These are phyloP conservation scores for Orchestia grillus DNA, from an alignment of 1,140 invertebrate species.

Conservation along the genomic window DNA sequence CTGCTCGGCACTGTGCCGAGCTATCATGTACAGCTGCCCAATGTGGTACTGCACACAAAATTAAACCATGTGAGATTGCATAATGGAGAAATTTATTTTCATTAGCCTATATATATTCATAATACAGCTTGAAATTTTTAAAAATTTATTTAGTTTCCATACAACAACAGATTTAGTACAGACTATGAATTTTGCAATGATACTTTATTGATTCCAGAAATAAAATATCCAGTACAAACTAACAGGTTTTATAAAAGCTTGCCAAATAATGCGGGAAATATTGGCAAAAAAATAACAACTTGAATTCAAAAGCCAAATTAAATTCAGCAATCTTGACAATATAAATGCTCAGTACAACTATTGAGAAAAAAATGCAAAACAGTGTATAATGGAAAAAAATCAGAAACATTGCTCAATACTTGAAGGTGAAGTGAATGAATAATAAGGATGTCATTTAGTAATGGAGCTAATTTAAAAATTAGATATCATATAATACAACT, in stretches of 20 bases:
- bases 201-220: no score
- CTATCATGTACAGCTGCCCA: conserved; percentile 95
- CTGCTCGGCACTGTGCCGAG: conserved; percentile 91
- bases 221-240: not conserved
- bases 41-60: conserved; percentile 82
- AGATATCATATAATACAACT: no score
- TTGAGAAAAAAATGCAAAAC: no score
- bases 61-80: not conserved
- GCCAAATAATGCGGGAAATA: not conserved
- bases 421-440: no score
- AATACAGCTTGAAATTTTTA: not conserved
- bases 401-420: no score
- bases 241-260: not conserved
- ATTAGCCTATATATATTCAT: not conserved
- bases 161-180: not conserved
- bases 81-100: not conserved
- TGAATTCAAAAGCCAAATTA: no score
- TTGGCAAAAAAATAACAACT: no score
- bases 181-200: not conserved
- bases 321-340: no score
- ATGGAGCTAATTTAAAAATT: no score
- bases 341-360: no score
- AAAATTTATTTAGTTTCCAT: not conserved
- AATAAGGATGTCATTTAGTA: no score
- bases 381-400: no score